Base-by-base conservation (phyloP, 1,140 invertebrate species). In the Anoplophora glabripennis region DNA sequence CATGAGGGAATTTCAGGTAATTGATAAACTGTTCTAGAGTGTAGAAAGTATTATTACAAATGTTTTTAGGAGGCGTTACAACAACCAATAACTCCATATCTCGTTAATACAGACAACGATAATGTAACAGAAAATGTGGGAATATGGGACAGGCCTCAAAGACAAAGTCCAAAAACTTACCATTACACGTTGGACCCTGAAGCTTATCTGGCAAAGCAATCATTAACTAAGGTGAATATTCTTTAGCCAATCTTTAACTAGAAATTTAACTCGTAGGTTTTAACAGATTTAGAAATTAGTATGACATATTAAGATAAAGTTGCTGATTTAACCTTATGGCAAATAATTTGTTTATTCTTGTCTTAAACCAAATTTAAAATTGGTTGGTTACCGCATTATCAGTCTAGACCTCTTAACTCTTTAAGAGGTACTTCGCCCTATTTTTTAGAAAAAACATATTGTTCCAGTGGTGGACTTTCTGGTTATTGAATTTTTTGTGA, bases 1-100 rank as follows among this genome's bases (percentile, higher is more conserved):
- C 65, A 86, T 94, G 3, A 89, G 90, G 67, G 87, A 93, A 66
- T 96, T 86, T 78, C 58, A 66, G 62, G 68, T 70, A 59, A 42
- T 18, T 21, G 10, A n/a, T 18, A 12, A 54, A 54, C n/a, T 10
- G 17, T 4, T 40, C 1, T 52, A 14, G 9, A 4, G 11, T 18
- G 11, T 2, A 5, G 3, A 28, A 57, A 55, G 34, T 5, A 15
- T 46, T 28, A 54, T 42, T 14, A 15, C 37, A 17, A 54, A 17
- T 45, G 61, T 59, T 72, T 75, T 59, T 66, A 83, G 80, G 76
- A 72, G 61, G 71, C 79, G 9, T 66, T 85, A n/a, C 78, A 81
- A 67, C 77, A 81, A 61, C 79, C 80, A 33, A 84, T 83, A 4
- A 53, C 69, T 1, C 61, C 60, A 57, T 78, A 70, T 52, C 62